Conservation (phyloP, 2,888 invertebrate genomes). For the Coremacera marginata region DNA sequence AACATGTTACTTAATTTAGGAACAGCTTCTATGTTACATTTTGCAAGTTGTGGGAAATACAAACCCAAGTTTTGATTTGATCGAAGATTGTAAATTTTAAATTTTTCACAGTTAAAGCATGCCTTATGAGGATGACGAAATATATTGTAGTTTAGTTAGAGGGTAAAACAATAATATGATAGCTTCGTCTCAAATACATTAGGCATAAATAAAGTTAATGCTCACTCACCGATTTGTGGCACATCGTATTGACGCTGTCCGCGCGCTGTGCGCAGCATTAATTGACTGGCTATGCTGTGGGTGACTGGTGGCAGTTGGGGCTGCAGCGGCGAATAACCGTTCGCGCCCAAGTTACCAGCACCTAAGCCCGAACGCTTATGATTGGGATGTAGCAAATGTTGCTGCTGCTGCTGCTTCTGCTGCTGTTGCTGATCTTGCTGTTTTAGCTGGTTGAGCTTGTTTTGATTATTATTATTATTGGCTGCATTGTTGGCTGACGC, state of each 20-base stretch:
- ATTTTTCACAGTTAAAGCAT: too few species aligned
- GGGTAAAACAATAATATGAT: too few species aligned
- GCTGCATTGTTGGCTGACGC: slow-evolving; percentile 36
- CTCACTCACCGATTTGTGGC: slow-evolving; percentile 84
- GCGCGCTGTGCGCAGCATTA: slow-evolving; percentile 83
- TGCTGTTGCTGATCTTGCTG: slow-evolving; percentile 53
- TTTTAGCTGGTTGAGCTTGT: slow-evolving; percentile 43
- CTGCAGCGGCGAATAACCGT: slow-evolving; percentile 38
- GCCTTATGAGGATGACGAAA: too few species aligned
- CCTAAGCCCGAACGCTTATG: slow-evolving; percentile 63
- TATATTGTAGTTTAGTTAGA: too few species aligned
- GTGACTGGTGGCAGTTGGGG: slow-evolving; percentile 64
- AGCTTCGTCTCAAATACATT: too few species aligned
- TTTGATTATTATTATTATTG: slow-evolving; percentile 43
- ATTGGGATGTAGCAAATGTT: slow-evolving; percentile 59
- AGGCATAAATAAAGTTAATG: too few species aligned
- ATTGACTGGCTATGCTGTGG: slow-evolving; percentile 78
- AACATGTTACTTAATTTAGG: too few species aligned
- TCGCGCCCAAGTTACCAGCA: slow-evolving; percentile 44
- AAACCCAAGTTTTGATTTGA: too few species aligned
- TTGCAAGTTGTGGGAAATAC: too few species aligned
- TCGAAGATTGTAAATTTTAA: too few species aligned
- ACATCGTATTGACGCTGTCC: slow-evolving; percentile 86
- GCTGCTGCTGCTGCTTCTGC: slow-evolving; percentile 45
- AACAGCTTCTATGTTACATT: too few species aligned